phyloP scores from a whole-genome alignment of 2,888 invertebrate species.

The Drosophila maculinotata region DNA sequence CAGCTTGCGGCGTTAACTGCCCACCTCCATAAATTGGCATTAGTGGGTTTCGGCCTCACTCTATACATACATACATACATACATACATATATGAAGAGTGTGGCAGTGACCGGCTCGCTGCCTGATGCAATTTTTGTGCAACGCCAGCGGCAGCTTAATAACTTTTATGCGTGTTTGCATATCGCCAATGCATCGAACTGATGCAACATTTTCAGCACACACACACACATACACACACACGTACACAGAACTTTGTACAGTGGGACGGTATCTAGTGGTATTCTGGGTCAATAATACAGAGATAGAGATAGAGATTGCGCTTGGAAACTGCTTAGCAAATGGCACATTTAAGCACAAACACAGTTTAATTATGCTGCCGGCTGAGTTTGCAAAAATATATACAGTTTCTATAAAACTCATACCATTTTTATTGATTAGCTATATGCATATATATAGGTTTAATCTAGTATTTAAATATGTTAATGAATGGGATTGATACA shows the following conservation, averaged over 20 bases:
- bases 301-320: not conserved
- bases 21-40: slow-evolving; percentile 74
- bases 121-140: slow-evolving; percentile 62
- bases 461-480: no score
- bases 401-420: no score
- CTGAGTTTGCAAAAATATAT: no score
- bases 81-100: not conserved
- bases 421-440: no score
- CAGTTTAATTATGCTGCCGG: no score
- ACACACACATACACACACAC: slow-evolving; percentile 1
- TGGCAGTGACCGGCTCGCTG: slow-evolving; percentile 12
- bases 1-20: slow-evolving; percentile 49
- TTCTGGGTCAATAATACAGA: slow-evolving; percentile 13
- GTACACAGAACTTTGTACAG: not conserved
- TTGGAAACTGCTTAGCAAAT: no score
- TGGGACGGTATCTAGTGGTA: slow-evolving; percentile 17
- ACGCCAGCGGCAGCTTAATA: slow-evolving; percentile 70
- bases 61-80: not conserved
- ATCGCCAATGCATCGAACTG: slow-evolving; percentile 64
- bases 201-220: slow-evolving; percentile 43
- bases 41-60: slow-evolving; percentile 41
- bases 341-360: no score
- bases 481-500: no score
- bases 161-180: slow-evolving; percentile 81
- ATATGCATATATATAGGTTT: no score